A percentile compares a stretch with the other conserved stretches of the same genome.
Evolutionary conservation across 92 coral and sea anemone species (phyloP).

Genomic region (Paragorgia papillata): DNA sequence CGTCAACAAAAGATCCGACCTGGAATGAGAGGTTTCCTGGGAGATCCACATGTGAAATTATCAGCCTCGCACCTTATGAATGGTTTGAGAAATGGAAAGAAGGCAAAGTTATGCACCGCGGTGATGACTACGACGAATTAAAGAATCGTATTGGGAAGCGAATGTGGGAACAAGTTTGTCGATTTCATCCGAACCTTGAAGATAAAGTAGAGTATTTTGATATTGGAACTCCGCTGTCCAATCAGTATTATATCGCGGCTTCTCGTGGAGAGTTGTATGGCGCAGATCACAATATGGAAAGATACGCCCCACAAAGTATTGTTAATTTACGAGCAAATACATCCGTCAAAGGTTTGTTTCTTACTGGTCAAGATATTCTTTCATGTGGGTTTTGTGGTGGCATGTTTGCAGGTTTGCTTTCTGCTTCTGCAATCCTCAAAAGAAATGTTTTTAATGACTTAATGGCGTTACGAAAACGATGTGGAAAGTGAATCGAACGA

Average conservation of each 20-base stretch:
- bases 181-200: constrained; percentile 70
- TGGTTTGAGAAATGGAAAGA: constrained; percentile 93
- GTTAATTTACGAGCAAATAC: constrained; percentile 84
- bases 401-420: constrained; percentile 74
- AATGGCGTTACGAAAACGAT: constrained; percentile 52
- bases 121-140: constrained; percentile 80
- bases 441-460: constrained; percentile 75
- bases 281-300: constrained; percentile 84
- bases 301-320: constrained; percentile 73
- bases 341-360: constrained; percentile 74
- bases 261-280: constrained; percentile 94
- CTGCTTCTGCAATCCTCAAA: constrained; percentile 74
- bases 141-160: constrained; percentile 89
- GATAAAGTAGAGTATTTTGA: constrained; percentile 90
- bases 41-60: constrained; percentile 81
- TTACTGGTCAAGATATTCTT: constrained; percentile 87
- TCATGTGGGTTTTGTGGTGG: constrained; percentile 86
- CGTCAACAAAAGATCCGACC: constrained; percentile 96
- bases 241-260: constrained; percentile 82
- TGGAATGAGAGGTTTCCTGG: constrained; percentile 83
- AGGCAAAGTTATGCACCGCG: constrained; percentile 90
- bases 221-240: constrained; percentile 84
- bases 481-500: neutral
- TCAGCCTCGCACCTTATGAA: constrained; percentile 77
- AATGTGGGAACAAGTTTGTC: constrained; percentile 90